These are phyloP conservation scores for Muntiacus muntjak DNA, from an alignment of 2,113 vertebrate genomes.

Conservation along the genomic window DNA sequence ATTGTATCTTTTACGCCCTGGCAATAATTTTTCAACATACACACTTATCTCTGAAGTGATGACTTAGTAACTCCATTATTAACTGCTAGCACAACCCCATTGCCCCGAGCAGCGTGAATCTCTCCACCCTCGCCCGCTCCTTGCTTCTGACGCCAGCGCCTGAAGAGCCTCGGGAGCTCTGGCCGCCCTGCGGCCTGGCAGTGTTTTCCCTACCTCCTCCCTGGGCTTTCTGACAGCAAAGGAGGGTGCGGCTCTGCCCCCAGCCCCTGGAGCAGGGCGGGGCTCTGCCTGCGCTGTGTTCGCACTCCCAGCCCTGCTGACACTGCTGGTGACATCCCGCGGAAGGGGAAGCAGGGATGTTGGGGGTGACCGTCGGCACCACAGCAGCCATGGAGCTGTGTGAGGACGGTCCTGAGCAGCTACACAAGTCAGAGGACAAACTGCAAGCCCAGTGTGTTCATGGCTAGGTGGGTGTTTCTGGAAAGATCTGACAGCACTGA, in stretches of 20 bases:
- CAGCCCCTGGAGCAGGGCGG: accelerated
- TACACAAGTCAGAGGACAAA: accelerated
- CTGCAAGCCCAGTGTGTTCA: accelerated
- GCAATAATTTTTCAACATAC: accelerated
- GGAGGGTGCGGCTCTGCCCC: background rate
- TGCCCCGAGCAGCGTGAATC: accelerated
- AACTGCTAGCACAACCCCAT: accelerated
- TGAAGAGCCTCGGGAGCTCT: accelerated
- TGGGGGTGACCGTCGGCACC: background rate
- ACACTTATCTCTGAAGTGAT: background rate
- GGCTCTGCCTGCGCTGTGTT: background rate
- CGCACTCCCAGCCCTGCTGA: background rate
- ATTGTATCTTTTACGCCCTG: accelerated
- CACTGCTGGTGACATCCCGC: accelerated
- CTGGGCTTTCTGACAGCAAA: accelerated
- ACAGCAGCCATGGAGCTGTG: accelerated
- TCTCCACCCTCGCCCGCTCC: background rate
- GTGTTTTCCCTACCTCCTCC: background rate
- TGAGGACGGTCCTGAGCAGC: accelerated
- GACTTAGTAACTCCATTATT: background rate
- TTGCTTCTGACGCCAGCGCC: accelerated
- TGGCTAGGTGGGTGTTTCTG: too few species aligned
- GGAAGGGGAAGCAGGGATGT: background rate
- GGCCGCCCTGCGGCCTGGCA: background rate
- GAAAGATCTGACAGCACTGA: background rate